Evolutionary conservation across 2,888 invertebrate species (phyloP).

Genomic region (Tryphoninae sp.): DNA sequence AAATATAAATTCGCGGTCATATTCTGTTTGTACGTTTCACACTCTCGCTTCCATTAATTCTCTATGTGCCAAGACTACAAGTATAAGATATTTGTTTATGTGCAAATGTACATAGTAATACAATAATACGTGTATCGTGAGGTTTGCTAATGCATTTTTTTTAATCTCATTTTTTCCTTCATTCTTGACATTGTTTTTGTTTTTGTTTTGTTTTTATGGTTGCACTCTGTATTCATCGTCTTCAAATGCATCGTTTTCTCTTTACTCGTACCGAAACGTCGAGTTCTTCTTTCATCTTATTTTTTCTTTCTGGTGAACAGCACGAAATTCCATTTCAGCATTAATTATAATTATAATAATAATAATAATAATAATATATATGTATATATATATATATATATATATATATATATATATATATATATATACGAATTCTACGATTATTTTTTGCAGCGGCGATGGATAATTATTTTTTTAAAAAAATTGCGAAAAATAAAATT

Average conservation of each 20-base stretch:
- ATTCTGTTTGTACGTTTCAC: background rate
- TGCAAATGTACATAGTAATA: slow-evolving; percentile 64
- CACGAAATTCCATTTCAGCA: slow-evolving; percentile 52
- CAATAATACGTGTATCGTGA: slow-evolving; percentile 56
- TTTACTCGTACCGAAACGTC: too few species aligned
- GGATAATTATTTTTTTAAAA: slow-evolving; percentile 16
- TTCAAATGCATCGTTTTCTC: too few species aligned
- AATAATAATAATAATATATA: too few species aligned
- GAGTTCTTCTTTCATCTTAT: background rate
- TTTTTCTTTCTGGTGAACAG: slow-evolving; percentile 31
- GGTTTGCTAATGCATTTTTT: slow-evolving; percentile 16
- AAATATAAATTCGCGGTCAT: slow-evolving; percentile 3
- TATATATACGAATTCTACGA: slow-evolving; percentile 23
- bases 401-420: background rate
- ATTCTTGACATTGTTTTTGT: background rate
- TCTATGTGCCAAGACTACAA: slow-evolving; percentile 59
- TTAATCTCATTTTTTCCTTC: slow-evolving; percentile 6
- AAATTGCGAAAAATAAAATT: slow-evolving; percentile 17
- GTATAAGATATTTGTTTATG: slow-evolving; percentile 61
- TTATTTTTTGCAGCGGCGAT: slow-evolving; percentile 23
- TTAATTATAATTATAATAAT: slow-evolving; percentile 40
- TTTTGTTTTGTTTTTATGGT: background rate
- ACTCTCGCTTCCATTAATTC: slow-evolving; percentile 39
- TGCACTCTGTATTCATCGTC: too few species aligned
- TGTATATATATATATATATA: background rate